Evolutionary conservation across 2,888 invertebrate genomes (phyloP).

Genomic region (Dioctria rufipes): DNA sequence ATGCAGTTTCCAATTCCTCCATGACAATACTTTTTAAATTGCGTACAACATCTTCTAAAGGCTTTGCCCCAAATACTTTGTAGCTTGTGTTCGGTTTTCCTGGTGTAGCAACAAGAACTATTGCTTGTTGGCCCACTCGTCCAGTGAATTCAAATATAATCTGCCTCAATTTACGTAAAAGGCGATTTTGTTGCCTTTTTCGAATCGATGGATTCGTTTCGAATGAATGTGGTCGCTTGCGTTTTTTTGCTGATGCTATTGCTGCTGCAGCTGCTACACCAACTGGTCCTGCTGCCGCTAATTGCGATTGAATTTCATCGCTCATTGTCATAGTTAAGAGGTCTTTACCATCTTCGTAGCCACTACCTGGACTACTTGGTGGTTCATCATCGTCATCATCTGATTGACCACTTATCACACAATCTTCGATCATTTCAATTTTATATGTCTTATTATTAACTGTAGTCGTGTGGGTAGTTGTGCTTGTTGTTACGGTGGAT

Average conservation of each 20-base stretch:
- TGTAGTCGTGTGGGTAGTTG: slow-evolving; percentile 62
- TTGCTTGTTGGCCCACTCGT: slow-evolving; percentile 96
- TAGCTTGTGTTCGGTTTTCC: slow-evolving; percentile 97
- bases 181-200: slow-evolving; percentile 94
- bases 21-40: slow-evolving; percentile 92
- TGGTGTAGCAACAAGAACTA: slow-evolving; percentile 95
- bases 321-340: slow-evolving; percentile 88
- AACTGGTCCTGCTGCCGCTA: slow-evolving; percentile 97
- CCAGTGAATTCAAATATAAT: slow-evolving; percentile 98
- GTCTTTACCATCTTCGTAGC: slow-evolving; percentile 86
- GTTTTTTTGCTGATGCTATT: slow-evolving; percentile 94
- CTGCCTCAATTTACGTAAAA: slow-evolving; percentile 89
- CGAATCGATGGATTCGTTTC: slow-evolving; percentile 97
- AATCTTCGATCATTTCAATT: slow-evolving; percentile 81
- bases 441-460: slow-evolving; percentile 73
- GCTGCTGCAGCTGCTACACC: slow-evolving; percentile 98
- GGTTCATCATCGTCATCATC: slow-evolving; percentile 91
- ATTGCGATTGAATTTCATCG: slow-evolving; percentile 95
- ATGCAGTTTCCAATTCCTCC: slow-evolving; percentile 93
- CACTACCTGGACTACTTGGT: slow-evolving; percentile 84
- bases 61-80: slow-evolving; percentile 97
- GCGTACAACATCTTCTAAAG: slow-evolving; percentile 95
- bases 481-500: slow-evolving; percentile 68
- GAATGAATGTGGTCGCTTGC: slow-evolving; percentile 95
- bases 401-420: slow-evolving; percentile 76